phyloP scores from a whole-genome alignment of 2,113 vertebrate genomes.

The Condylura cristata region DNA sequence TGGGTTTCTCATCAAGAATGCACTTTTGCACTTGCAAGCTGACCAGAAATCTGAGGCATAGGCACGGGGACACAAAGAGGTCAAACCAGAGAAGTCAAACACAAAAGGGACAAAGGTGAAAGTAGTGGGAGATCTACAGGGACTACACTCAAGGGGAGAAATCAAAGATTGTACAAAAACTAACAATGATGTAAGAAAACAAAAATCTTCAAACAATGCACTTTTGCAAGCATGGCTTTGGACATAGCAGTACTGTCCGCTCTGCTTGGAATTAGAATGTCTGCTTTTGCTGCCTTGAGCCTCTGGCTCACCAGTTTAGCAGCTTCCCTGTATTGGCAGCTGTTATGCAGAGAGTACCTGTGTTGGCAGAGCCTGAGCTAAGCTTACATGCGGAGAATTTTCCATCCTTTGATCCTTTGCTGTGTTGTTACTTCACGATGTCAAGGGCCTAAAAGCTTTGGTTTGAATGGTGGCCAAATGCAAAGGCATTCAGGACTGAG shows the following conservation, averaged over 20 bases:
- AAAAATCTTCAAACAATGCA: neutral
- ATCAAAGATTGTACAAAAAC: too few relatives aligned
- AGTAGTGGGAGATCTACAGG: too few relatives aligned
- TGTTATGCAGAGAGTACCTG: neutral
- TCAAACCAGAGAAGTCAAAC: too few relatives aligned
- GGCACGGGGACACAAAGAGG: too few relatives aligned
- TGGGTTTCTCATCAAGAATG: neutral
- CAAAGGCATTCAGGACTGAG: slow-evolving; percentile 52
- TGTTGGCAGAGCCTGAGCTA: neutral
- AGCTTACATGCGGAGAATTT: slow-evolving; percentile 15
- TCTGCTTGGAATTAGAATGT: slow-evolving; percentile 12
- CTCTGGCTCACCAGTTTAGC: neutral
- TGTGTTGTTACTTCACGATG: slow-evolving; percentile 37
- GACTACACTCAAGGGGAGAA: too few relatives aligned
- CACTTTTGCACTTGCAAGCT: neutral
- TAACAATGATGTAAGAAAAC: too few relatives aligned
- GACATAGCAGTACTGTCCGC: neutral
- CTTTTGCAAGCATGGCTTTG: neutral
- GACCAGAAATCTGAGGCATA: too few relatives aligned
- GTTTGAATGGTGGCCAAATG: slow-evolving; percentile 64
- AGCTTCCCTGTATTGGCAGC: neutral
- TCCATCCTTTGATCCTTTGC: slow-evolving; percentile 65
- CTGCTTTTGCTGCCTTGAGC: neutral
- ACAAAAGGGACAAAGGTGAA: too few relatives aligned
- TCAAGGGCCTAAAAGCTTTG: slow-evolving; percentile 68